Evolutionary conservation across 2,888 invertebrate species (phyloP).

Genomic region (Tortrix viridana): DNA sequence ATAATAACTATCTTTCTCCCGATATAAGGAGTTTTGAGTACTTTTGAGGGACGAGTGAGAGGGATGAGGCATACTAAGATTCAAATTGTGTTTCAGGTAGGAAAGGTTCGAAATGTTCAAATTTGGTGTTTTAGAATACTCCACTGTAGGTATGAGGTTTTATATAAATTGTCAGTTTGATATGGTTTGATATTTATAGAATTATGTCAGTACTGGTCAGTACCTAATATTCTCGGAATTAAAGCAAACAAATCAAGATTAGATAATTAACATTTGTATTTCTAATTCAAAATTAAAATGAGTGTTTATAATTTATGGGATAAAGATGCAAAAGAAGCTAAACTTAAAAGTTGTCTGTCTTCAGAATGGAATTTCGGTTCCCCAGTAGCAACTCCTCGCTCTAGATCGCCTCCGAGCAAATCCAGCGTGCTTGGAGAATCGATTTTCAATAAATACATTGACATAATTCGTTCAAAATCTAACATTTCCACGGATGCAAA

Average conservation of each 20-base stretch:
- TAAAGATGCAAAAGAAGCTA: conserved; percentile 48
- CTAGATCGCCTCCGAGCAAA: conserved; percentile 52
- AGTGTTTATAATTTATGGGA: conserved; percentile 56
- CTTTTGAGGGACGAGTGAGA: no score
- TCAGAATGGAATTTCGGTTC: conserved; percentile 56
- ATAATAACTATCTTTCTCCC: no score
- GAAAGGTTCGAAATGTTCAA: no score
- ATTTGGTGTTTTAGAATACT: no score
- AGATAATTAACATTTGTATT: neutral
- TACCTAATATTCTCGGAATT: conserved; percentile 5
- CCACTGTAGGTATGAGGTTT: no score
- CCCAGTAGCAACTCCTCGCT: conserved; percentile 53
- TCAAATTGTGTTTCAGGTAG: no score
- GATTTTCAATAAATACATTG: conserved; percentile 66
- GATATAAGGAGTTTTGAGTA: no score
- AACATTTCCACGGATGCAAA: conserved; percentile 58
- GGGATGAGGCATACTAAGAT: no score
- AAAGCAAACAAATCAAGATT: neutral
- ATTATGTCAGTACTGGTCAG: neutral
- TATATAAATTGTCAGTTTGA: conserved; percentile 11
- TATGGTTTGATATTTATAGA: conserved; percentile 1
- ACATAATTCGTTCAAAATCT: conserved; percentile 67
- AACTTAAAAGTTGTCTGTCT: conserved; percentile 41
- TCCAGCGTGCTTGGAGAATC: conserved; percentile 55
- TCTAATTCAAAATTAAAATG: conserved; percentile 51